phyloP scores from a whole-genome alignment of 2,797 vertebrate genomes.

The Syncerus caffer region DNA sequence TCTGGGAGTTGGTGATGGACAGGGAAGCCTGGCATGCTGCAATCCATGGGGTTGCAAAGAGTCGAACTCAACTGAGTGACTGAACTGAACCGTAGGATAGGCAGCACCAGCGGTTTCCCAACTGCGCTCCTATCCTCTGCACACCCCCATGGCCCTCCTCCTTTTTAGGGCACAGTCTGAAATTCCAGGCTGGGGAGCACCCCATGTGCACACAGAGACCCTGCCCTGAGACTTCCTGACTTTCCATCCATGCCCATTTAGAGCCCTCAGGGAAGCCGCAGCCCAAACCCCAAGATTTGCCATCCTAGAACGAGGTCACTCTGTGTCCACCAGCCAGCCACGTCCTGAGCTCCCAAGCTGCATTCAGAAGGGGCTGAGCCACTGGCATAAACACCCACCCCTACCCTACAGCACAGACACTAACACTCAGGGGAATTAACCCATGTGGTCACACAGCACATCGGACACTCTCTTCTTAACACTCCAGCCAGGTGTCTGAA shows the following conservation, averaged over 20 bases:
- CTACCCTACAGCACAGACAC: not conserved
- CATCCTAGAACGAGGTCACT: not conserved
- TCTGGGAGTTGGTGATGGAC: not conserved
- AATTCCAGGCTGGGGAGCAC: not conserved
- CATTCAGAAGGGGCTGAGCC: not conserved
- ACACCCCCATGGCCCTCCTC: rapidly evolving
- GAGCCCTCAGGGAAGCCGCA: not conserved
- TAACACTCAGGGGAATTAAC: not conserved
- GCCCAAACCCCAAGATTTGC: not conserved
- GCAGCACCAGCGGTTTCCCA: not conserved
- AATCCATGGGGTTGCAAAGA: not conserved
- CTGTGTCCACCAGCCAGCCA: not conserved
- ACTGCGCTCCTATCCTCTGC: not conserved
- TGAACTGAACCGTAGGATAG: not conserved
- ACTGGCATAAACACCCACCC: not conserved
- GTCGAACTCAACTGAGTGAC: not conserved
- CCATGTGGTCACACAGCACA: not conserved
- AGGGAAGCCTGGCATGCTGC: not conserved
- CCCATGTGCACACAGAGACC: not conserved
- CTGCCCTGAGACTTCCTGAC: not conserved
- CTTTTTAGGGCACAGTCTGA: not conserved
- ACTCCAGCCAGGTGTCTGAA: not conserved
- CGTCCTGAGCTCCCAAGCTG: not conserved
- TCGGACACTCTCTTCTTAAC: not conserved
- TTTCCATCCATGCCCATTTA: not conserved